phyloP scores from a whole-genome alignment of 2,797 vertebrate species.

The Sandelia bainsii region DNA sequence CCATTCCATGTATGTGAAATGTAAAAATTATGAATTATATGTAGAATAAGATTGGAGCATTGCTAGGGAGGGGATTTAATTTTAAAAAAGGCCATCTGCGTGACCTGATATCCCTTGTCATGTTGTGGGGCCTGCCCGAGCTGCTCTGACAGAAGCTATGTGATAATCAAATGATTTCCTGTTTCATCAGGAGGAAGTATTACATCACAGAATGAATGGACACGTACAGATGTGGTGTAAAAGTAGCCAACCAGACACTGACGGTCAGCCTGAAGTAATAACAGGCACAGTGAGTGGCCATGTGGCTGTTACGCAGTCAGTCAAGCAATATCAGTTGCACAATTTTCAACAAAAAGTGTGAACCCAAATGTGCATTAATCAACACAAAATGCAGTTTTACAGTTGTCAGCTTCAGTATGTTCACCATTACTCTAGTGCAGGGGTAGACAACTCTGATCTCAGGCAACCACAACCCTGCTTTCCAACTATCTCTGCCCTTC shows the following conservation, averaged over 20 bases:
- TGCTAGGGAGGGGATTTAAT: neutral
- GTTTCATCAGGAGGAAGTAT: slow-evolving; percentile 55
- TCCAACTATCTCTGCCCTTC: too few relatives aligned
- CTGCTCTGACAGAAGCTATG: slow-evolving; percentile 49
- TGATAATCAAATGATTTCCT: slow-evolving; percentile 56
- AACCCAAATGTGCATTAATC: slow-evolving; percentile 11
- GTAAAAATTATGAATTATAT: slow-evolving; percentile 6
- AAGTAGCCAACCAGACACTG: slow-evolving; percentile 50
- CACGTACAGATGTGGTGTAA: slow-evolving; percentile 62
- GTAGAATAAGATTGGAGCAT: slow-evolving; percentile 3
- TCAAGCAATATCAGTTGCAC: slow-evolving; percentile 15
- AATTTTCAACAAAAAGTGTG: neutral
- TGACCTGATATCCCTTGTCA: slow-evolving; percentile 40
- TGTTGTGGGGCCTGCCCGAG: slow-evolving; percentile 13
- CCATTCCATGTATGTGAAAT: neutral
- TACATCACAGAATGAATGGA: slow-evolving; percentile 63
- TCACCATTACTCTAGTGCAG: too few relatives aligned
- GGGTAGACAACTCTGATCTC: too few relatives aligned
- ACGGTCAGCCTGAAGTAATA: slow-evolving; percentile 48
- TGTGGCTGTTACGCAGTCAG: slow-evolving; percentile 55
- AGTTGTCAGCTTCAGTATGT: too few relatives aligned
- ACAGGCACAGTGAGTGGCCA: slow-evolving; percentile 47
- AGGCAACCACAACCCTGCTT: too few relatives aligned
- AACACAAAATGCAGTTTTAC: neutral
- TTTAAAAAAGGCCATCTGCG: slow-evolving; percentile 47